Percentiles rank a stretch among this genome's conserved stretches.
Evolutionary conservation across 2,113 vertebrate species (phyloP).

Genomic region (Prunella fulvescens): DNA sequence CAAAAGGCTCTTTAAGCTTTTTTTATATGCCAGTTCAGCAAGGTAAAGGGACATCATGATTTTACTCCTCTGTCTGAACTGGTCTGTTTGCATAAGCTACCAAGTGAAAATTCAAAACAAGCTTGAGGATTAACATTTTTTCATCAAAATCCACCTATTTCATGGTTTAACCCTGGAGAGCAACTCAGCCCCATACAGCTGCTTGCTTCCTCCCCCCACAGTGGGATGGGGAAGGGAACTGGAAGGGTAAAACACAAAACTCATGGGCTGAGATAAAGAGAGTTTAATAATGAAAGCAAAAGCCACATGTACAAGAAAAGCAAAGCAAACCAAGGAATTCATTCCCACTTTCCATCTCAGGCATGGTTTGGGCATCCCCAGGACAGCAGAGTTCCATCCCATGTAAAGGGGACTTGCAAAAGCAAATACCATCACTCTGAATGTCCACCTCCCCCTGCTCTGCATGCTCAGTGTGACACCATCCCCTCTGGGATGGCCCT

Average conservation of each 20-base stretch:
- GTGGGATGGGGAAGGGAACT: neutral
- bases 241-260: neutral
- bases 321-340: neutral
- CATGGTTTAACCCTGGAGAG: neutral
- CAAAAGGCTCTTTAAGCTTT: neutral
- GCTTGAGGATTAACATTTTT: neutral
- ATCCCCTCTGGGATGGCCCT: fast-evolving
- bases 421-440: neutral
- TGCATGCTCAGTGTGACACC: neutral
- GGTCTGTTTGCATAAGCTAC: neutral
- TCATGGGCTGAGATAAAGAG: neutral
- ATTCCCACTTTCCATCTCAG: neutral
- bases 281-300: neutral
- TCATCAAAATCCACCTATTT: neutral
- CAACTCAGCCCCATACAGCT: neutral
- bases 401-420: fast-evolving
- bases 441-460: neutral
- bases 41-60: neutral
- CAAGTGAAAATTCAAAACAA: neutral
- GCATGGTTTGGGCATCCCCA: neutral
- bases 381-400: neutral
- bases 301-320: neutral
- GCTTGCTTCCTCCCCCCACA: neutral
- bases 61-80: neutral
- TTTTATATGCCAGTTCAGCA: neutral